Conservation (phyloP, 1,140 invertebrate species). For the Drosophila nasuta region DNA sequence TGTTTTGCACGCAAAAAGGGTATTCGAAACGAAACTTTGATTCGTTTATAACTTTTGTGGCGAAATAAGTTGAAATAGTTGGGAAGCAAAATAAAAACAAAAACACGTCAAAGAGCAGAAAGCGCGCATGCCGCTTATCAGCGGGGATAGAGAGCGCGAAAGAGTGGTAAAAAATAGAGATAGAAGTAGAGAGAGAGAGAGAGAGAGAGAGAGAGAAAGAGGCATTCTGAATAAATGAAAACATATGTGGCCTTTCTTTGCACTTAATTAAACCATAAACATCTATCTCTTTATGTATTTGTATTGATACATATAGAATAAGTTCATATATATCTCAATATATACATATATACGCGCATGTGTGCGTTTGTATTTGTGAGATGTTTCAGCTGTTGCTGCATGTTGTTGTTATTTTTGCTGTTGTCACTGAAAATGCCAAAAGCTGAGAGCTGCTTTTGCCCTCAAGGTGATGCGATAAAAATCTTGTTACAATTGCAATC, state of each 20-base stretch:
- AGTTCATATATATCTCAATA: conserved; percentile 5
- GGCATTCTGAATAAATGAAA: conserved; percentile 10
- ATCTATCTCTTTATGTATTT: conserved; percentile 40
- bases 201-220: neutral
- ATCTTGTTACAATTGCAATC: conserved; percentile 43
- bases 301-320: conserved; percentile 3
- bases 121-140: conserved; percentile 55
- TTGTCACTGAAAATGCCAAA: conserved; percentile 45
- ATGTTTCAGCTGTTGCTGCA: conserved; percentile 54
- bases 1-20: neutral
- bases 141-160: conserved; percentile 29
- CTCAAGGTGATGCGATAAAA: conserved; percentile 60
- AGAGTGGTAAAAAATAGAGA: conserved; percentile 43
- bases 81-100: conserved; percentile 44
- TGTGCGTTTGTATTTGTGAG: conserved; percentile 21
- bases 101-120: conserved; percentile 32
- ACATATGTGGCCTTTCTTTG: conserved; percentile 26
- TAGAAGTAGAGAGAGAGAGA: conserved; percentile 1
- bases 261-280: conserved; percentile 42
- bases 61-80: conserved; percentile 23
- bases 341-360: conserved; percentile 22
- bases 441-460: conserved; percentile 16
- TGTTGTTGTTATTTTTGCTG: conserved; percentile 33
- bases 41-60: conserved; percentile 8
- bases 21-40: conserved; percentile 10